Percentiles rank a stretch among this genome's conserved stretches.
These are phyloP conservation scores for Oegoconia quadripuncta DNA, from an alignment of 2,888 invertebrate species.

Conservation along the genomic window DNA sequence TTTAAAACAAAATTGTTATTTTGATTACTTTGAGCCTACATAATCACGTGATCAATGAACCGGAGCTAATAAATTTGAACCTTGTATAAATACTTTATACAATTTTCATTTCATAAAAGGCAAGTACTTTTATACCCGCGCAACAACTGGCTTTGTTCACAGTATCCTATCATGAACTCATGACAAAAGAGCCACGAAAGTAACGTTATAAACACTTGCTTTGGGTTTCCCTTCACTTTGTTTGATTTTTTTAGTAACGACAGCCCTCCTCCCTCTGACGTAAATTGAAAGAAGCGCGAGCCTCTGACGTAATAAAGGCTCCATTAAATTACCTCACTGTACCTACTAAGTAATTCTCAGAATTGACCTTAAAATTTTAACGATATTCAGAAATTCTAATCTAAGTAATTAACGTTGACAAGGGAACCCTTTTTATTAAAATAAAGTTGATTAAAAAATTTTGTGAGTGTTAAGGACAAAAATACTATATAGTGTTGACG, in stretches of 20 bases:
- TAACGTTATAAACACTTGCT: slow-evolving; percentile 11
- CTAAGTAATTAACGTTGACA: background rate
- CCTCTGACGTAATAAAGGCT: slow-evolving; percentile 23
- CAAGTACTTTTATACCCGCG: background rate
- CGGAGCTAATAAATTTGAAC: too few relatives aligned
- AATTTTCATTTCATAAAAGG: too few relatives aligned
- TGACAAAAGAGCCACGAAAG: slow-evolving; percentile 1
- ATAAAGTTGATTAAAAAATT: background rate
- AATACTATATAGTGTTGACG: too few relatives aligned
- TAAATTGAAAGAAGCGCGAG: slow-evolving; percentile 23
- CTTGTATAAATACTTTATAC: too few relatives aligned
- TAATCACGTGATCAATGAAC: too few relatives aligned
- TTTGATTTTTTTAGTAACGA: slow-evolving; percentile 19
- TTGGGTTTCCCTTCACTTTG: slow-evolving; percentile 20
- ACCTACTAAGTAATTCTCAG: slow-evolving; percentile 7
- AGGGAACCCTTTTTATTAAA: background rate
- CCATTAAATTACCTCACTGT: slow-evolving; percentile 7
- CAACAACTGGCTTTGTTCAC: background rate
- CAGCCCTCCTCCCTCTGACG: slow-evolving; percentile 22
- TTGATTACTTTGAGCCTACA: too few relatives aligned
- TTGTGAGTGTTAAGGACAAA: too few relatives aligned
- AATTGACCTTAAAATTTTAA: slow-evolving; percentile 5
- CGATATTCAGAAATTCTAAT: background rate
- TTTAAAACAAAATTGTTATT: too few relatives aligned
- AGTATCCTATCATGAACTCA: background rate